Conservation (phyloP, 2,113 vertebrate species). For the Ictalurus punctatus region DNA sequence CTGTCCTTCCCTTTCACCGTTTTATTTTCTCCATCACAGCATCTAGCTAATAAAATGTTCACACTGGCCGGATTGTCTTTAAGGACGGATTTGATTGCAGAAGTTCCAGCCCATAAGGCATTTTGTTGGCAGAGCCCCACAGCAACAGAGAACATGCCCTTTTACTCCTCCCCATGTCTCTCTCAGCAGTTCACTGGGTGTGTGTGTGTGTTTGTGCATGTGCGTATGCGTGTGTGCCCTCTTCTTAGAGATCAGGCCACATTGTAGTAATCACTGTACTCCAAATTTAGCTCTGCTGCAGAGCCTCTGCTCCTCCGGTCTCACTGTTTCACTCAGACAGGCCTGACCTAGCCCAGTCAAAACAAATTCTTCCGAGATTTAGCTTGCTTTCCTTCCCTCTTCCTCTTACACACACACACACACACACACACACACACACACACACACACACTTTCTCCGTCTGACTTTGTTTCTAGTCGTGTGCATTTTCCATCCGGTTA, state of each 20-base stretch:
- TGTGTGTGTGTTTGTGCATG: not conserved
- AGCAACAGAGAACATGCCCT: slow-evolving; percentile 29
- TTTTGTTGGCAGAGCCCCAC: slow-evolving; percentile 9
- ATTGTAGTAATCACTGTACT: slow-evolving; percentile 22
- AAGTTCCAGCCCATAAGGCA: slow-evolving; percentile 13
- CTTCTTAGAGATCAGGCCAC: slow-evolving; percentile 32
- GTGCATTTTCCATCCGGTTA: slow-evolving; percentile 60
- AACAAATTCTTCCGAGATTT: not conserved
- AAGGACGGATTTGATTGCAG: slow-evolving; percentile 18
- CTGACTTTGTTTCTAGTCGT: slow-evolving; percentile 18
- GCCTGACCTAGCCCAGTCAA: not conserved
- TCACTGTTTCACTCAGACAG: not conserved
- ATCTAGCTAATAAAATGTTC: not conserved
- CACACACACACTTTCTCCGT: not conserved
- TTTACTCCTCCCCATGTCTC: not conserved
- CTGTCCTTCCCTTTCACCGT: not conserved
- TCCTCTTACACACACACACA: not conserved
- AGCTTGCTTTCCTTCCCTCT: not conserved
- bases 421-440: slow-evolving; percentile 19
- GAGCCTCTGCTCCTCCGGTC: slow-evolving; percentile 8
- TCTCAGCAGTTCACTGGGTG: not conserved
- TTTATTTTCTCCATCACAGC: slow-evolving; percentile 8
- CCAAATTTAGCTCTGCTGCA: slow-evolving; percentile 31
- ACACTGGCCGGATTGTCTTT: not conserved
- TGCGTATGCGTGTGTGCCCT: not conserved